Evolutionary conservation across 2,113 vertebrate species (phyloP).

Genomic region (Fregata magnificens): DNA sequence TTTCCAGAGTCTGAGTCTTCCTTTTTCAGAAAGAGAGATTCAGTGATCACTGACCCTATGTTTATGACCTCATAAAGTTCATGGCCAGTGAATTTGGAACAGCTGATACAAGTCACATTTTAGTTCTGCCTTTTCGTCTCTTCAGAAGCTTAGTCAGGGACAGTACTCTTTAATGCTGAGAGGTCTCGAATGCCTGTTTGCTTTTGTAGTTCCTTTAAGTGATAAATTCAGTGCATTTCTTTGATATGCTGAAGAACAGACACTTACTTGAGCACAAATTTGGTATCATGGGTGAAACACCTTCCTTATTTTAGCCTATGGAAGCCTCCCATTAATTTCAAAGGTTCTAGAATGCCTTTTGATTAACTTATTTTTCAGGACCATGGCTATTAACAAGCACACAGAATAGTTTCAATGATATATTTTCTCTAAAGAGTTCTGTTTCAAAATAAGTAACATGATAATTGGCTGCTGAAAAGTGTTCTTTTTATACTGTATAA

Average conservation of each 20-base stretch:
- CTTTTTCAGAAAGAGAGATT: background rate
- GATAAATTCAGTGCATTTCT: background rate
- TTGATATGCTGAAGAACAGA: background rate
- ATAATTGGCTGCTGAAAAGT: constrained; percentile 13
- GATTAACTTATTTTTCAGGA: background rate
- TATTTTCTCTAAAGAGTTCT: background rate
- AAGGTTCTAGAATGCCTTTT: background rate
- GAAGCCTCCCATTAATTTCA: background rate
- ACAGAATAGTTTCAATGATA: background rate
- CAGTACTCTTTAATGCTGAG: background rate
- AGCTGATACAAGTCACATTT: background rate
- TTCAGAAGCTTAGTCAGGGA: background rate
- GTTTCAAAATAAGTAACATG: constrained; percentile 28
- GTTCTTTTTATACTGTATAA: background rate
- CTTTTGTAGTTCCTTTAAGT: background rate
- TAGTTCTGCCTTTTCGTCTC: background rate
- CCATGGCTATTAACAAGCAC: background rate
- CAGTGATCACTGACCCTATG: background rate
- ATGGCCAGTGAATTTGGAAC: background rate
- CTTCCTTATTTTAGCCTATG: background rate
- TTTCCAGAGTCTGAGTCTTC: background rate
- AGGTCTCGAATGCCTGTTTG: accelerated
- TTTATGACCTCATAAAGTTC: background rate
- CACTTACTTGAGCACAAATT: background rate
- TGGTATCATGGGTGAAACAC: background rate